A percentile compares a stretch with the other conserved stretches of the same genome.
Conservation (phyloP, 2,113 vertebrate species). For the Calyptomena viridis region DNA sequence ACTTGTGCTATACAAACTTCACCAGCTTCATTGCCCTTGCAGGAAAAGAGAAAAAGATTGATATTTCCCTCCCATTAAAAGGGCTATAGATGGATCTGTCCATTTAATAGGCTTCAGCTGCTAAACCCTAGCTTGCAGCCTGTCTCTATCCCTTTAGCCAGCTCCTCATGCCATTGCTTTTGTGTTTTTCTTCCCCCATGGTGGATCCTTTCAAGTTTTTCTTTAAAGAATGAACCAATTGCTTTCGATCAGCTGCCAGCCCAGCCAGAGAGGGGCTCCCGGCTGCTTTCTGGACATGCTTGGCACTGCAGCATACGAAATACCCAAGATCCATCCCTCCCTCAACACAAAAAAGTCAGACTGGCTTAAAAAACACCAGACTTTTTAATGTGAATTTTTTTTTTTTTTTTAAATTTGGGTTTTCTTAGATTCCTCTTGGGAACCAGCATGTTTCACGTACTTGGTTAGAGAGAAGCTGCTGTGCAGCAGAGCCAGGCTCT, state of each 20-base stretch:
- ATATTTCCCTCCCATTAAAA: neutral
- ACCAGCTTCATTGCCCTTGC: neutral
- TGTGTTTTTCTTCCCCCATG: neutral
- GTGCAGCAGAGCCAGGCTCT: neutral
- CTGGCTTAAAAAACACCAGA: neutral
- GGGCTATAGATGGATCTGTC: constrained; percentile 1
- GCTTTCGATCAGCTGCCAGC: neutral
- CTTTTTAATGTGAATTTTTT: neutral
- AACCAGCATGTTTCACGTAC: fast-evolving
- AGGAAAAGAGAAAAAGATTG: neutral
- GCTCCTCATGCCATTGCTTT: neutral
- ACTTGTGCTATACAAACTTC: neutral
- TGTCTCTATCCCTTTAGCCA: neutral
- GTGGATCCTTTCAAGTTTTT: constrained; percentile 6
- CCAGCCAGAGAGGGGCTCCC: neutral
- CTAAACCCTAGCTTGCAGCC: neutral
- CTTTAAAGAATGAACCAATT: constrained; percentile 16
- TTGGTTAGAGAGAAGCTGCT: neutral
- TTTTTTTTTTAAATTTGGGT: neutral
- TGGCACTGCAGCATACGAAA: neutral
- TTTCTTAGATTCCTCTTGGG: neutral
- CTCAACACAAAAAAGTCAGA: neutral
- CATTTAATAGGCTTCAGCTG: constrained; percentile 27
- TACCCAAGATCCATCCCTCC: neutral
- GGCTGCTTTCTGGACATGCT: neutral